Evolutionary conservation across 2,888 invertebrate genomes (phyloP).

Genomic region (Drosophila histrio): DNA sequence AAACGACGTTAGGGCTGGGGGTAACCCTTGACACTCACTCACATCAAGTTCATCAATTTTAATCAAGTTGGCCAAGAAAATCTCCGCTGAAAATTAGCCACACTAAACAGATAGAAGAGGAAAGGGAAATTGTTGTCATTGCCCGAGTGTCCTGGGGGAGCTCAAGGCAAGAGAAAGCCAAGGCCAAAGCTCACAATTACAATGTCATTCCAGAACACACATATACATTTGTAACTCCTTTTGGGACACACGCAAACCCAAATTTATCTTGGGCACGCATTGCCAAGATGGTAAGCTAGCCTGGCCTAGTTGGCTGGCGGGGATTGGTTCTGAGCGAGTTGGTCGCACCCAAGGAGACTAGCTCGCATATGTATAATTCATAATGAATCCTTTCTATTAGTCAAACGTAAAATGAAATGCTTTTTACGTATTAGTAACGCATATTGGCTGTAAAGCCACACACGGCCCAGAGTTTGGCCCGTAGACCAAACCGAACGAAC

Average conservation of each 20-base stretch:
- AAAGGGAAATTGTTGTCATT: slow-evolving; percentile 33
- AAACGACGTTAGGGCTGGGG: slow-evolving; percentile 9
- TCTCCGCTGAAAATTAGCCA: slow-evolving; percentile 73
- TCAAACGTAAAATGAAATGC: slow-evolving; percentile 77
- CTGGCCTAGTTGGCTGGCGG: not conserved
- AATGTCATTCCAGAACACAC: slow-evolving; percentile 30
- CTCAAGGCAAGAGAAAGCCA: slow-evolving; percentile 4
- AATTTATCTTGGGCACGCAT: slow-evolving; percentile 64
- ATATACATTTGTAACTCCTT: slow-evolving; percentile 7
- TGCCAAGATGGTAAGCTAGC: slow-evolving; percentile 10
- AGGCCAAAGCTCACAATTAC: slow-evolving; percentile 61
- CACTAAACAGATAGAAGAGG: slow-evolving; percentile 55
- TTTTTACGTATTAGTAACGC: slow-evolving; percentile 70
- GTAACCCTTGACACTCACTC: slow-evolving; percentile 45
- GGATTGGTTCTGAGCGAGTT: not conserved
- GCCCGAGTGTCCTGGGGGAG: slow-evolving; percentile 17
- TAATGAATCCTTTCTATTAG: slow-evolving; percentile 81
- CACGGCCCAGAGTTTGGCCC: slow-evolving; percentile 11
- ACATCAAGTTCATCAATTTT: slow-evolving; percentile 71
- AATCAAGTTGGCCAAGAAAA: slow-evolving; percentile 66
- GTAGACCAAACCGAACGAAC: slow-evolving; percentile 38
- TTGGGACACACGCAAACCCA: slow-evolving; percentile 40
- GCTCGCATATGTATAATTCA: slow-evolving; percentile 73
- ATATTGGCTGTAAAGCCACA: slow-evolving; percentile 70
- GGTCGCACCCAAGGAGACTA: slow-evolving; percentile 22